A percentile compares a stretch with the other conserved stretches of the same genome.
phyloP scores from a whole-genome alignment of 2,888 invertebrate species.

The Dryomyza anilis region DNA sequence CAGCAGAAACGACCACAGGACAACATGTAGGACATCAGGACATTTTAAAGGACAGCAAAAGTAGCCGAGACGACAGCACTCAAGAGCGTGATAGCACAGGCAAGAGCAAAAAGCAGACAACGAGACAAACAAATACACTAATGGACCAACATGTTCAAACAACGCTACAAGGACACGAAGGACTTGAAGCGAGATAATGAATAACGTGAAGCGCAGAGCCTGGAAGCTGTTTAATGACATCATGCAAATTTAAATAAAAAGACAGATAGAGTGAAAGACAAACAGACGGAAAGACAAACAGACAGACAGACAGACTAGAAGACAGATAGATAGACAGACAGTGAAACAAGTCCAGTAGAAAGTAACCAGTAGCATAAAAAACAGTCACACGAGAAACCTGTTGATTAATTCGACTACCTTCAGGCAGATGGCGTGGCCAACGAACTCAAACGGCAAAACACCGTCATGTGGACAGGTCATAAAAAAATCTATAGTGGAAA shows the following conservation, averaged over 20 bases:
- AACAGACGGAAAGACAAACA: conserved; percentile 11
- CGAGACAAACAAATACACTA: neutral
- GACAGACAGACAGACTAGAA: conserved; percentile 13
- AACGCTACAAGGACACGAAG: neutral
- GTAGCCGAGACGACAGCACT: neutral
- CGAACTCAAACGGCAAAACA: neutral
- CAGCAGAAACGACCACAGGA: neutral
- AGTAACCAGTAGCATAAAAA: neutral
- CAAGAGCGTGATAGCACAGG: too few species aligned
- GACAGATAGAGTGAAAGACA: conserved; percentile 3
- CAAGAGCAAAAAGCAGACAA: neutral
- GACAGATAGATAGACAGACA: neutral
- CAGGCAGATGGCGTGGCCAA: neutral
- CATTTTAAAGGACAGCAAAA: too few species aligned
- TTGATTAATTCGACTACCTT: conserved; percentile 6
- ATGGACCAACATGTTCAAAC: neutral
- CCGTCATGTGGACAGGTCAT: neutral
- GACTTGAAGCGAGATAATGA: neutral
- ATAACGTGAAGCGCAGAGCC: neutral
- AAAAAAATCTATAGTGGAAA: too few species aligned
- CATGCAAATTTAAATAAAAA: conserved; percentile 1
- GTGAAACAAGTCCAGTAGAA: neutral
- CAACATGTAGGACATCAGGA: neutral
- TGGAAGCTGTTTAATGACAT: conserved; percentile 7
- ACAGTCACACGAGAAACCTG: neutral